Base-by-base conservation (phyloP, 2,888 invertebrate species). In the Biston stratarius region DNA sequence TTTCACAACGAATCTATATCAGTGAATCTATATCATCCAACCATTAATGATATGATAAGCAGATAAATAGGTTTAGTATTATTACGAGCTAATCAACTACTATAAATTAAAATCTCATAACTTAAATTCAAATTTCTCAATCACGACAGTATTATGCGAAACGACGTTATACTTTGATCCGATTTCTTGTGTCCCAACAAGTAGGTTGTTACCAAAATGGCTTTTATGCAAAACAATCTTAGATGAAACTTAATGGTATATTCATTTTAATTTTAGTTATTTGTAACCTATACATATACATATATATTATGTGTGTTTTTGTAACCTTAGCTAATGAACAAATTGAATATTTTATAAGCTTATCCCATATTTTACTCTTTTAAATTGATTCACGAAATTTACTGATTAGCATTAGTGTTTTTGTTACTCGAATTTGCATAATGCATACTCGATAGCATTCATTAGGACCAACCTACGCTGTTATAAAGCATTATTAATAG, bases 221-320 rank as follows among this genome's bases (percentile, higher is more conserved):
- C 33, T 49, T 55, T 48, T 68, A 69, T 66, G 53, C 53, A 56
- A 69, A 64, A 65, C 59, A 64, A 44, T 45, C 24, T 59, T 56
- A 59, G 62, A 66, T 67, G 68, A 68, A 69, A 67, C 68, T 68
- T 70, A 62, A 70, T 67, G 58, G 64, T 49, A 33, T 64, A 57
- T 66, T 66, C 49, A 64, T 62, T 65, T 49, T 65, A 62, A 69
- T 69, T 69, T 65, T 49, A 61, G 57, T 56, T 61, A 47, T 64
- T 62, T 64, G 63, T 64, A 51, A 64, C 52, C 44, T 48, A n/a
- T n/a, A n/a, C n/a, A n/a, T n/a, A n/a, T n/a, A n/a, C n/a, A n/a
- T n/a, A n/a, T n/a, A n/a, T n/a, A n/a, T n/a, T n/a, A n/a, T n/a
- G n/a, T n/a, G n/a, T n/a, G n/a, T n/a, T n/a, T 64, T 62, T 64